Percentiles rank a stretch among this genome's conserved stretches.
phyloP scores from a whole-genome alignment of 2,888 invertebrate species.

The Eupithecia vulgata region DNA sequence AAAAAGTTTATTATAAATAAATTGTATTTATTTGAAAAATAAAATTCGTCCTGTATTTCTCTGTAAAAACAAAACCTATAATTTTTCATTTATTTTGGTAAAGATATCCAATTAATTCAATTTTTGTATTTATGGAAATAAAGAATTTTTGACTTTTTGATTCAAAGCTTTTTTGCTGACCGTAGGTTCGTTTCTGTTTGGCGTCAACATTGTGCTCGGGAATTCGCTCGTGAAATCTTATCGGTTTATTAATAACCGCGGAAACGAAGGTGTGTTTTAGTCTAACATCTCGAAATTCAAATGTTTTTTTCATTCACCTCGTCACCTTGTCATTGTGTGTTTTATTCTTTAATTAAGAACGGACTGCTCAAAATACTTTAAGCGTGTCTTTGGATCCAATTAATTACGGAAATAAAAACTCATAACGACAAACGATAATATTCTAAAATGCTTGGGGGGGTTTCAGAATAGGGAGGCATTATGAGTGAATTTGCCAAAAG shows the following conservation, averaged over 20 bases:
- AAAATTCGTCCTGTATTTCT: not conserved
- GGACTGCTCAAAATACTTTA: not conserved
- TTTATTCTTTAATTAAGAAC: not conserved
- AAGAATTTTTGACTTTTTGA: no score
- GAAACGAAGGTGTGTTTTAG: constrained; percentile 6
- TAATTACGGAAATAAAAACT: no score
- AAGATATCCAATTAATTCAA: not conserved
- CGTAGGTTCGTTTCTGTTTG: constrained; percentile 10
- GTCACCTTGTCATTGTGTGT: not conserved
- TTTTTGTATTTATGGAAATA: no score
- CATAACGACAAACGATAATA: no score
- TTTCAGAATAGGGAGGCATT: not conserved
- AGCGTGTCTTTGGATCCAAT: not conserved
- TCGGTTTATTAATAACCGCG: constrained; percentile 15
- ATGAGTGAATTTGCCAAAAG: not conserved
- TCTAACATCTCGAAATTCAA: not conserved
- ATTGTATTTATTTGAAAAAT: not conserved
- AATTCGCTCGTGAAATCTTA: constrained; percentile 19
- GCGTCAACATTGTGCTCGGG: constrained; percentile 8
- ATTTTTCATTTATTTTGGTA: not conserved
- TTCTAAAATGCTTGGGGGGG: no score
- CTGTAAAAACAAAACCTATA: not conserved
- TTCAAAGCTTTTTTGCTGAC: constrained; percentile 1
- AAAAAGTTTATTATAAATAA: no score
- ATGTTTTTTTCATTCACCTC: not conserved